A percentile compares a stretch with the other conserved stretches of the same genome.
Evolutionary conservation across 2,113 vertebrate genomes (phyloP).

Genomic region (Gallinago undulata): DNA sequence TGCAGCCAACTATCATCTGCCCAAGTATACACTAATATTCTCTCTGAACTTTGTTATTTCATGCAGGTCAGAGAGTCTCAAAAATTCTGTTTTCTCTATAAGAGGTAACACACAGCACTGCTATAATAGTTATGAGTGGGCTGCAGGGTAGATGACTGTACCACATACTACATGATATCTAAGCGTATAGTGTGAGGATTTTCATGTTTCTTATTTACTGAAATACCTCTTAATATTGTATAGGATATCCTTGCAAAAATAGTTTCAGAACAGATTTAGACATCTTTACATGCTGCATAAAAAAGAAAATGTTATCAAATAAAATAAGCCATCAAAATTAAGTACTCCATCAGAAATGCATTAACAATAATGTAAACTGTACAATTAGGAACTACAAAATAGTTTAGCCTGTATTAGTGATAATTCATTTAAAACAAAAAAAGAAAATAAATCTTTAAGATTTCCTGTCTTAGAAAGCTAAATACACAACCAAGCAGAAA

Average conservation of each 20-base stretch:
- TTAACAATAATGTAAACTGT: neutral
- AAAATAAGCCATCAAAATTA: neutral
- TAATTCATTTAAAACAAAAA: neutral
- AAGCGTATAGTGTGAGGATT: neutral
- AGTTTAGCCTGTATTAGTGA: neutral
- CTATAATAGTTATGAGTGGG: rapidly evolving
- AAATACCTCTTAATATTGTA: neutral
- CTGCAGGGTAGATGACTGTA: neutral
- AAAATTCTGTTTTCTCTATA: neutral
- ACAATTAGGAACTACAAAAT: neutral
- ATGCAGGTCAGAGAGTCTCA: neutral
- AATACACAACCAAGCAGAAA: neutral
- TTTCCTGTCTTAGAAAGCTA: neutral
- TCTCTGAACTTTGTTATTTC: neutral
- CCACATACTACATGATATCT: neutral
- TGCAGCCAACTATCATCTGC: neutral
- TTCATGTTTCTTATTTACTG: neutral
- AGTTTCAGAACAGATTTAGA: neutral
- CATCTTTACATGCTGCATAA: neutral
- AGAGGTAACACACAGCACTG: neutral
- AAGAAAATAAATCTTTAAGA: neutral
- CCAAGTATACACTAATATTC: neutral
- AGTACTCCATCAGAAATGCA: neutral
- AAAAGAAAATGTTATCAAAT: neutral
- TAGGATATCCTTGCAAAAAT: neutral